Conservation (phyloP, 2,113 vertebrate species). For the Sebastes fasciatus region DNA sequence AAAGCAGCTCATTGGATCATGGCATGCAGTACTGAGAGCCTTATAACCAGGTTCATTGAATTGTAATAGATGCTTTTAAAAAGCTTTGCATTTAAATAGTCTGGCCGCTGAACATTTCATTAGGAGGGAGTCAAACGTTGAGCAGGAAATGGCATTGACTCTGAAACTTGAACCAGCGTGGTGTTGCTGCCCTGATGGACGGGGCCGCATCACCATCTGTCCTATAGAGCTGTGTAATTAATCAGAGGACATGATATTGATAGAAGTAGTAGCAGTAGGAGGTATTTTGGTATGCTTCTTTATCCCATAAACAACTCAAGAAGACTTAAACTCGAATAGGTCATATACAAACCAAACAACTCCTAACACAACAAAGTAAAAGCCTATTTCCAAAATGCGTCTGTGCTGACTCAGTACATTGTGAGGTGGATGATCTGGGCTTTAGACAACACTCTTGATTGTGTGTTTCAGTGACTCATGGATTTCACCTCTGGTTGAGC, state of each 20-base stretch:
- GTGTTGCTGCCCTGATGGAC: not conserved
- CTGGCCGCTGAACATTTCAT: conserved; percentile 19
- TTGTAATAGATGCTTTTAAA: not conserved
- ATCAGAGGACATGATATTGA: not conserved
- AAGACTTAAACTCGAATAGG: not conserved
- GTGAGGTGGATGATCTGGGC: not conserved
- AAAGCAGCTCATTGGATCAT: conserved; percentile 22
- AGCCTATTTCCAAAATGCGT: conserved; percentile 1
- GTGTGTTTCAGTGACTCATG: conserved; percentile 15
- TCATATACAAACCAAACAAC: not conserved
- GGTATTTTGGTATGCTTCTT: not conserved
- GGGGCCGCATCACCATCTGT: conserved; percentile 8
- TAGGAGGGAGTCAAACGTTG: not conserved
- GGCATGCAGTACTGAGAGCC: not conserved
- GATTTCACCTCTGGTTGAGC: conserved; percentile 9
- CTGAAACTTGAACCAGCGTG: conserved; percentile 11
- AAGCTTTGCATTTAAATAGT: not conserved
- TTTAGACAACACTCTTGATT: not conserved
- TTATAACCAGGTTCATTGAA: not conserved
- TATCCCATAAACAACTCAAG: not conserved
- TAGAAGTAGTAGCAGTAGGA: not conserved
- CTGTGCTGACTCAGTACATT: not conserved
- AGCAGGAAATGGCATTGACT: conserved; percentile 4
- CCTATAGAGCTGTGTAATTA: not conserved
- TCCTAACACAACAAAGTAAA: not conserved